These are phyloP conservation scores for Dryas iulia DNA, from an alignment of 1,140 invertebrate genomes.

Conservation along the genomic window DNA sequence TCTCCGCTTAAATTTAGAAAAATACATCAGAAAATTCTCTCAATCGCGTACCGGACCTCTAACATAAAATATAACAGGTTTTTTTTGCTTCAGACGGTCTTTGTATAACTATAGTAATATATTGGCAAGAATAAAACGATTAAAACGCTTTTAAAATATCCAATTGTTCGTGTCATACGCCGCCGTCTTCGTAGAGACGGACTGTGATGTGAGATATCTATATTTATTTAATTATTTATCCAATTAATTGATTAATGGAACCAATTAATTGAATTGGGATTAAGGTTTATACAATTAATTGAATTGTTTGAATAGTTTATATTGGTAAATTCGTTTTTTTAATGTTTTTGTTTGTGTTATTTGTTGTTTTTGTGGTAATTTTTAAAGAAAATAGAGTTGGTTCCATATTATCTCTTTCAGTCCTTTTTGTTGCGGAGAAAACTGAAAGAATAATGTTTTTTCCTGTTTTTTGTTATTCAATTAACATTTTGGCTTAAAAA, in stretches of 20 bases:
- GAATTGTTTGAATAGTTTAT: no score
- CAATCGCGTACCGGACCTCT: not conserved
- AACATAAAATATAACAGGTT: not conserved
- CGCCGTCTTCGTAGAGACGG: not conserved
- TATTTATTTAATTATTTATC: not conserved
- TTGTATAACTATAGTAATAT: not conserved
- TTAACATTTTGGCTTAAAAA: not conserved
- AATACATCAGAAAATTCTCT: not conserved
- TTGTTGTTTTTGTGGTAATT: not conserved
- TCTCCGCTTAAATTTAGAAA: not conserved
- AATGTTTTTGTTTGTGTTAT: not conserved
- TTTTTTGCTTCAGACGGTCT: conserved; percentile 3
- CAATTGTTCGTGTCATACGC: not conserved
- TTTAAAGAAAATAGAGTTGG: not conserved
- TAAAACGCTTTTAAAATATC: no score
- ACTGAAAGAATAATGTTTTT: not conserved
- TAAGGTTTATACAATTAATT: not conserved
- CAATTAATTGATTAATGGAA: no score
- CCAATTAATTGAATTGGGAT: no score
- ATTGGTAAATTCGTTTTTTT: no score
- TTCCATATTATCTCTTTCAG: not conserved
- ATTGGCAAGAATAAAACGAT: not conserved
- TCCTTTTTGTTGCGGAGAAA: not conserved
- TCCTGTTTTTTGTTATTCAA: not conserved
- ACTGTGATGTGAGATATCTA: conserved; percentile 1